Evolutionary conservation across 2,888 invertebrate species (phyloP).

Genomic region (Tiphia femorata): DNA sequence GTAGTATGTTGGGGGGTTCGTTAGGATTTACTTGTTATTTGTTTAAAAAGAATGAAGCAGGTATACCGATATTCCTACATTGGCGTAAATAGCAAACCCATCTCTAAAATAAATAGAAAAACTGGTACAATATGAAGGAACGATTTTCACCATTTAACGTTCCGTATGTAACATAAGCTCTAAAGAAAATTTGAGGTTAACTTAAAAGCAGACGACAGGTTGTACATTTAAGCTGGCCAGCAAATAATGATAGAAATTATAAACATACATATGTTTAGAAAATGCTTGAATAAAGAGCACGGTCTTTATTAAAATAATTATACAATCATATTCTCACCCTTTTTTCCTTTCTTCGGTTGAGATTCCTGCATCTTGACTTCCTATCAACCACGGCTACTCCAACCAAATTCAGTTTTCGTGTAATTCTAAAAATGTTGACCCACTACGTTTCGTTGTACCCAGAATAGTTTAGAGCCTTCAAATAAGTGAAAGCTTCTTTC

Average conservation of each 20-base stretch:
- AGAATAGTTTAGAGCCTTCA: neutral
- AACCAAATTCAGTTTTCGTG: conserved; percentile 69
- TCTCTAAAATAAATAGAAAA: too few species aligned
- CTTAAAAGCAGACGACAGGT: conserved; percentile 44
- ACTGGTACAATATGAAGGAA: too few species aligned
- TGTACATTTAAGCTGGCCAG: too few species aligned
- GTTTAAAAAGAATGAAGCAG: too few species aligned
- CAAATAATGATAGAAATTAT: too few species aligned
- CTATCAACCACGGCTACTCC: conserved; percentile 68
- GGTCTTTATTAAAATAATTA: neutral
- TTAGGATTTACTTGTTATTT: too few species aligned
- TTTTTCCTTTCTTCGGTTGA: conserved; percentile 79
- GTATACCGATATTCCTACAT: too few species aligned
- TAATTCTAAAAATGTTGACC: neutral
- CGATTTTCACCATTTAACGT: conserved; percentile 9
- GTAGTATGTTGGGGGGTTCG: too few species aligned
- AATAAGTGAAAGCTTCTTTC: neutral
- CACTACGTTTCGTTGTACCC: neutral
- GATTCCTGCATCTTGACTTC: conserved; percentile 58
- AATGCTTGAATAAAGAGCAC: neutral
- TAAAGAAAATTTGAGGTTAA: conserved; percentile 44
- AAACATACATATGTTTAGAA: neutral
- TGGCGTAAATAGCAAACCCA: too few species aligned
- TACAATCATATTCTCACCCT: conserved; percentile 62
- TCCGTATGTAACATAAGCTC: conserved; percentile 26